These are phyloP conservation scores for Coturnix japonica DNA, from an alignment of 2,113 vertebrate species.

Conservation along the genomic window DNA sequence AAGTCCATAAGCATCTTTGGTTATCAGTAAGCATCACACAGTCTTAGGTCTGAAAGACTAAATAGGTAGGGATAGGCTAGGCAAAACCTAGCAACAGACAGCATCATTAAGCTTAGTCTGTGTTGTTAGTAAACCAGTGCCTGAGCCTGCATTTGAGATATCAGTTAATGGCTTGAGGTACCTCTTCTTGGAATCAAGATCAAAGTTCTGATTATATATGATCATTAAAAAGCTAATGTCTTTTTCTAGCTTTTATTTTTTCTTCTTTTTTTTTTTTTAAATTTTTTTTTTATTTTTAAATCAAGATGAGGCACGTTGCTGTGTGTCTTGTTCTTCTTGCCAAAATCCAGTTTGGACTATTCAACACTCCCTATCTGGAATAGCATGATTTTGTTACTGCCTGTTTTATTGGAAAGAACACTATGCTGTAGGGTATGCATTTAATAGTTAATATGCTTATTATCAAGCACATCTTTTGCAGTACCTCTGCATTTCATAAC, in stretches of 20 bases:
- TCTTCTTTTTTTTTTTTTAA: background rate
- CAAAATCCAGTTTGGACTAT: slow-evolving; percentile 17
- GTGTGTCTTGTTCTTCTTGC: background rate
- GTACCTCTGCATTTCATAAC: background rate
- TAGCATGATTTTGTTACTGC: background rate
- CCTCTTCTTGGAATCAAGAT: slow-evolving; percentile 2
- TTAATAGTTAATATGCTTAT: background rate
- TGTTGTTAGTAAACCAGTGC: background rate
- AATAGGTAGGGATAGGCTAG: background rate
- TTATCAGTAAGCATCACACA: background rate
- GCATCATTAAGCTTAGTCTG: background rate
- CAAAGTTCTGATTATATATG: slow-evolving; percentile 1
- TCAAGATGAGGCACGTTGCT: background rate
- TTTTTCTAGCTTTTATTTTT: background rate
- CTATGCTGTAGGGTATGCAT: background rate
- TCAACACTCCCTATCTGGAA: background rate
- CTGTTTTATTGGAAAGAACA: slow-evolving; percentile 36
- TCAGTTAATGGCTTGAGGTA: background rate
- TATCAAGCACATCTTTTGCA: background rate
- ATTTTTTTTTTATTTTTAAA: background rate
- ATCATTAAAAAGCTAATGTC: background rate
- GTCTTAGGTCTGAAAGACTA: background rate
- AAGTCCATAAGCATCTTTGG: background rate
- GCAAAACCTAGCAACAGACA: background rate
- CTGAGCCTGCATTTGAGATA: background rate